Conservation (phyloP, 1,140 invertebrate genomes). For the Antheraea pernyi region DNA sequence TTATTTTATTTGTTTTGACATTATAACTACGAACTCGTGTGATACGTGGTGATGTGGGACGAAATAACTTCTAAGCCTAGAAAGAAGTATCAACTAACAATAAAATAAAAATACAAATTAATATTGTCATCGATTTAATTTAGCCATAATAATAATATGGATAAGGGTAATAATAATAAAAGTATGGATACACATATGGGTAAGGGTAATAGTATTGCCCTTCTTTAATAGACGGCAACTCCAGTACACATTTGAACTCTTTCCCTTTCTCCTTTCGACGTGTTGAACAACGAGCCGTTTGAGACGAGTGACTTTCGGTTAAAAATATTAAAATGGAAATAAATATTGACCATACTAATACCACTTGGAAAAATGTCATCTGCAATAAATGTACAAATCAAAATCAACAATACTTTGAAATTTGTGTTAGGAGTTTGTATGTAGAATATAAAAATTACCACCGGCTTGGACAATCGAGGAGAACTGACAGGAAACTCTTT, state of each 20-base stretch:
- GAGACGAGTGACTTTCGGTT: not conserved
- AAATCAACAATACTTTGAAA: too few relatives aligned
- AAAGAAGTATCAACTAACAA: not conserved
- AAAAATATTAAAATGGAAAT: not conserved
- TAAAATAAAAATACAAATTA: not conserved
- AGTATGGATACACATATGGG: slow-evolving; percentile 5
- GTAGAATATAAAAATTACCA: too few relatives aligned
- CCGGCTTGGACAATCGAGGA: too few relatives aligned
- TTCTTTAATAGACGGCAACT: not conserved
- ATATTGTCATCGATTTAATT: not conserved
- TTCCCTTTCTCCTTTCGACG: slow-evolving; percentile 1
- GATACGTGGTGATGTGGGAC: too few relatives aligned
- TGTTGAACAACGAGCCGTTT: not conserved
- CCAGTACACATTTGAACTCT: too few relatives aligned
- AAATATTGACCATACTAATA: not conserved
- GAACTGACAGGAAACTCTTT: too few relatives aligned
- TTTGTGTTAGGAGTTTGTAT: too few relatives aligned
- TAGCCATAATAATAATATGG: slow-evolving; percentile 15
- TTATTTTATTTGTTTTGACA: too few relatives aligned
- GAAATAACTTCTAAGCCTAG: too few relatives aligned
- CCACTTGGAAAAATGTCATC: not conserved
- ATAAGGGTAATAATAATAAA: slow-evolving; percentile 19
- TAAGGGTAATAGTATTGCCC: slow-evolving; percentile 3
- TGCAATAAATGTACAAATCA: not conserved
- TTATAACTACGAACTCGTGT: too few relatives aligned